These are phyloP conservation scores for Ennomos fuscantarius DNA, from an alignment of 2,888 invertebrate genomes.

Conservation along the genomic window DNA sequence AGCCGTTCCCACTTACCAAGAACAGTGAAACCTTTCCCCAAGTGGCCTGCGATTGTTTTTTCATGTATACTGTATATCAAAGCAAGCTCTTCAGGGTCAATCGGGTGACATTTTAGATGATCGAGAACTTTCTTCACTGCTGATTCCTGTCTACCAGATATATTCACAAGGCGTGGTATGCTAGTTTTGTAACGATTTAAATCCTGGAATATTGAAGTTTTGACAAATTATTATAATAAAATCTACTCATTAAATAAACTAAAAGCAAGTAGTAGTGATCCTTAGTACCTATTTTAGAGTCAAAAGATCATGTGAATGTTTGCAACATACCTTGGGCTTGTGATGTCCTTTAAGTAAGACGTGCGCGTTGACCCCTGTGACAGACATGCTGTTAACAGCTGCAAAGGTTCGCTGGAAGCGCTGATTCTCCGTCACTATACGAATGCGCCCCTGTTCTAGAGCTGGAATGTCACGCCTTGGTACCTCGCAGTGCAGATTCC, in stretches of 20 bases:
- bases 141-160: constrained; percentile 82
- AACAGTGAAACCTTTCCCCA: constrained; percentile 85
- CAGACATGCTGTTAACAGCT: constrained; percentile 59
- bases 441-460: constrained; percentile 75
- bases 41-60: constrained; percentile 76
- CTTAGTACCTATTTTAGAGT: too few species aligned
- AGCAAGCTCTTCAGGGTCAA: constrained; percentile 74
- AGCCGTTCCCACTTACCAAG: constrained; percentile 57
- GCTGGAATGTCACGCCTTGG: constrained; percentile 80
- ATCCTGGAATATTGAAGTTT: constrained; percentile 16
- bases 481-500: constrained; percentile 87
- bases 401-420: constrained; percentile 80
- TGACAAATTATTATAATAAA: too few species aligned
- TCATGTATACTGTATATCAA: constrained; percentile 74
- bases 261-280: too few species aligned
- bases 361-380: constrained; percentile 60
- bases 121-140: constrained; percentile 58
- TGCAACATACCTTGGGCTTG: constrained; percentile 54
- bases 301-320: too few species aligned
- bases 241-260: too few species aligned
- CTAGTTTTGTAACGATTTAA: constrained; percentile 43
- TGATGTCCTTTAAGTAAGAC: constrained; percentile 54
- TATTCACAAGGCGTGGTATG: constrained; percentile 76
- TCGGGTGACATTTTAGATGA: constrained; percentile 44
- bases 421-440: constrained; percentile 84